Conservation (phyloP, 2,113 vertebrate genomes). For the Heterotilapia buettikoferi region DNA sequence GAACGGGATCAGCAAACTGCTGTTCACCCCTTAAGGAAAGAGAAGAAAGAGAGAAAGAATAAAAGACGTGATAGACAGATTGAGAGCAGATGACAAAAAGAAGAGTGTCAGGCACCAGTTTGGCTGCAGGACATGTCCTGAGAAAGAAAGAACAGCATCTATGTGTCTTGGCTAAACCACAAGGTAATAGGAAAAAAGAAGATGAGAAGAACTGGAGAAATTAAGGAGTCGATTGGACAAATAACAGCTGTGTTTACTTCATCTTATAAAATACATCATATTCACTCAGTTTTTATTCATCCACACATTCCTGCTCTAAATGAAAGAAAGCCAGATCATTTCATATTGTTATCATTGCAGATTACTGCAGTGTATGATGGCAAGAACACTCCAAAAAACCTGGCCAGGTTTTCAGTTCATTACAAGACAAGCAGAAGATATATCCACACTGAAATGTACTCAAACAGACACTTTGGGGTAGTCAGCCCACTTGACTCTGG, state of each 20-base stretch:
- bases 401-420: neutral
- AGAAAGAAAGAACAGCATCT: neutral
- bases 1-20: neutral
- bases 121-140: neutral
- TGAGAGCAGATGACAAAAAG: neutral
- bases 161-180: neutral
- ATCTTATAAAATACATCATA: neutral
- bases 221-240: neutral
- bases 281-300: neutral
- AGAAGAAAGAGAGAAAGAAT: neutral
- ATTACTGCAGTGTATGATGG: neutral
- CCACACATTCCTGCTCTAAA: neutral
- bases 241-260: neutral
- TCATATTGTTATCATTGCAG: neutral
- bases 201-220: neutral
- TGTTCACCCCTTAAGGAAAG: neutral
- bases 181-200: neutral
- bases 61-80: neutral
- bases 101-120: neutral
- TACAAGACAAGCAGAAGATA: neutral
- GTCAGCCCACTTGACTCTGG: neutral
- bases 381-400: neutral
- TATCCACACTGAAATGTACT: neutral
- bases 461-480: neutral
- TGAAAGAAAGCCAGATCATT: neutral